Evolutionary conservation across 2,113 vertebrate genomes (phyloP).

Genomic region (Gymnobelideus leadbeateri): DNA sequence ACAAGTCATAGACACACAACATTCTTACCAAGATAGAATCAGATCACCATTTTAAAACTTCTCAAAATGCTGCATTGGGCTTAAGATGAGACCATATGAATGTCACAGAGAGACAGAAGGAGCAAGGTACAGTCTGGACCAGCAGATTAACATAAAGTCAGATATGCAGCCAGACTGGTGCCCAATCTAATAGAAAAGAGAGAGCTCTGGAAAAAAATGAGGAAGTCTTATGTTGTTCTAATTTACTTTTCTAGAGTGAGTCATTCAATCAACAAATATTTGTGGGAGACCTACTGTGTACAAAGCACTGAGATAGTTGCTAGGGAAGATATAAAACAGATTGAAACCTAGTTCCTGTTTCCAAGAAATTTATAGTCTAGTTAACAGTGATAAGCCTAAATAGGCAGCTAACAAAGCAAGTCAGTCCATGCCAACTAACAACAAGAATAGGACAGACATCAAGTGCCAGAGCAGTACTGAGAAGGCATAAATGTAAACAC

Average conservation of each 20-base stretch:
- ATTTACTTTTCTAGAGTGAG: not conserved
- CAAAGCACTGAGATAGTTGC: not conserved
- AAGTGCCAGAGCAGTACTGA: not conserved
- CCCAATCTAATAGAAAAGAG: not conserved
- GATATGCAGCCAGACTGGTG: not conserved
- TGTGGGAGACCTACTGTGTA: not conserved
- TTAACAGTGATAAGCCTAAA: not conserved
- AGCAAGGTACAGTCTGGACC: not conserved
- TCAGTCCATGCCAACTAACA: not conserved
- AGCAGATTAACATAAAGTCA: not conserved
- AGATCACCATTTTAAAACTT: not conserved
- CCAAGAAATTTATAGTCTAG: not conserved
- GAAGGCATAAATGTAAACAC: slow-evolving; percentile 44
- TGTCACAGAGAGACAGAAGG: not conserved
- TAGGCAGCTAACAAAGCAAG: not conserved
- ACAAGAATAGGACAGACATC: not conserved
- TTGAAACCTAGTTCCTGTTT: not conserved
- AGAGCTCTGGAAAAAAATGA: not conserved
- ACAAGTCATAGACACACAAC: not conserved
- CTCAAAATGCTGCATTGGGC: not conserved
- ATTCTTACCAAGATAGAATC: not conserved
- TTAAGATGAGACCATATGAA: not conserved
- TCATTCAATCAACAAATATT: not conserved
- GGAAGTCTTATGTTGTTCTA: not conserved
- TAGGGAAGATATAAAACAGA: not conserved